Evolutionary conservation across 2,888 invertebrate genomes (phyloP).

Genomic region (Idaea dimidiata): DNA sequence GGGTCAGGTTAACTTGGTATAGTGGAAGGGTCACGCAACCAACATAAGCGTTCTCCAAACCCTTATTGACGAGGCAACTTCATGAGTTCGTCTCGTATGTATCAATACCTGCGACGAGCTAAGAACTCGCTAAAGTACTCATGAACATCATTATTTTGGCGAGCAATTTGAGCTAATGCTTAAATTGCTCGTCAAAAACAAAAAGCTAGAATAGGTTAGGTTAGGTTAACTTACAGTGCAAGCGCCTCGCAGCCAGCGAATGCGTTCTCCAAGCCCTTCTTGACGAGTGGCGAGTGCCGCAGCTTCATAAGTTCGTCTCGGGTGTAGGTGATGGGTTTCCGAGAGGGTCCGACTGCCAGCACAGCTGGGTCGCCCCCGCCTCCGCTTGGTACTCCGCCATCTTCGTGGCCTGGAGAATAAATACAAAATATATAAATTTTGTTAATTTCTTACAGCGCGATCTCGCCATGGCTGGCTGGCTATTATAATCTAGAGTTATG

Average conservation of each 20-base stretch:
- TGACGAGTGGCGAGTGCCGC: constrained; percentile 85
- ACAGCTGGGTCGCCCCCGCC: constrained; percentile 80
- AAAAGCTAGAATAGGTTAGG: background rate
- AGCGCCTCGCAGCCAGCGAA: constrained; percentile 66
- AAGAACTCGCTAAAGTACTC: too few relatives aligned
- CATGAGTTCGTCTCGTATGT: constrained; percentile 86
- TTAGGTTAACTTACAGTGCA: constrained; percentile 54
- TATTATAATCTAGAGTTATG: too few relatives aligned
- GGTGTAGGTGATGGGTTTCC: constrained; percentile 78
- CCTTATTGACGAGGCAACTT: too few relatives aligned
- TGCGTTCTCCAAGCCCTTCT: constrained; percentile 85
- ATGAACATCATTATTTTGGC: too few relatives aligned
- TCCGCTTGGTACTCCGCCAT: constrained; percentile 50
- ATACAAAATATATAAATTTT: background rate
- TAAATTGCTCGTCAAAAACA: background rate
- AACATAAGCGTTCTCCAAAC: too few relatives aligned
- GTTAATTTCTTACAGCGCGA: too few relatives aligned
- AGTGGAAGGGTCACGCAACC: too few relatives aligned
- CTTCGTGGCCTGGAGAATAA: constrained; percentile 50
- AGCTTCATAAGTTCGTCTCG: constrained; percentile 87
- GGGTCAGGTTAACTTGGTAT: too few relatives aligned
- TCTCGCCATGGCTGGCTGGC: too few relatives aligned
- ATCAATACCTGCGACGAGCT: too few relatives aligned
- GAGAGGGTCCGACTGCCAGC: constrained; percentile 75
- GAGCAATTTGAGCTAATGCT: too few relatives aligned